Evolutionary conservation across 2,113 vertebrate species (phyloP).

Genomic region (Labeo rohita): DNA sequence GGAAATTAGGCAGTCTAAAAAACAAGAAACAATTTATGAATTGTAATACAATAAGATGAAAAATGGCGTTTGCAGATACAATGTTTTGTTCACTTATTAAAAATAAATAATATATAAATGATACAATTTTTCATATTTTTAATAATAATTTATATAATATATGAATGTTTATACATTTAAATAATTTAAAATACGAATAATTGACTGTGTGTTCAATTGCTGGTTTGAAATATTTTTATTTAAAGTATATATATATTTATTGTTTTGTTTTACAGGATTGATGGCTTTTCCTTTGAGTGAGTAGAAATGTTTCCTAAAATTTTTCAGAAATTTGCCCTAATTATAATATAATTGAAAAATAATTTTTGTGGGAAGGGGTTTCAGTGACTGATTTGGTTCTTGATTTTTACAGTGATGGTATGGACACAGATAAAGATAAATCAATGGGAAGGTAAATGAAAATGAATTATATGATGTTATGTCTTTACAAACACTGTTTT

Average conservation of each 20-base stretch:
- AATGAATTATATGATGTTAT: not conserved
- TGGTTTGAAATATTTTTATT: not conserved
- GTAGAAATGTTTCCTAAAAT: slow-evolving; percentile 65
- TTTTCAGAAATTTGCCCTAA: not conserved
- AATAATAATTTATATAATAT: too few relatives aligned
- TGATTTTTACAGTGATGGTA: slow-evolving; percentile 82
- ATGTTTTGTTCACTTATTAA: too few relatives aligned
- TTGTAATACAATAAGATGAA: not conserved
- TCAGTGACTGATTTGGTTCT: not conserved
- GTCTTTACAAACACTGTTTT: not conserved
- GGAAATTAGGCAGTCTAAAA: not conserved
- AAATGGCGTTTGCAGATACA: too few relatives aligned
- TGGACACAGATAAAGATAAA: slow-evolving; percentile 98
- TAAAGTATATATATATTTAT: slow-evolving; percentile 34
- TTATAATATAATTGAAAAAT: not conserved
- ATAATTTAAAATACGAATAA: not conserved
- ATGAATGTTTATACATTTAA: not conserved
- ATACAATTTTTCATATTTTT: too few relatives aligned
- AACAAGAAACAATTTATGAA: not conserved
- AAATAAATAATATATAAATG: too few relatives aligned
- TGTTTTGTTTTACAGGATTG: slow-evolving; percentile 85
- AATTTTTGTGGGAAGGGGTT: not conserved
- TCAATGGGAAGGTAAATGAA: slow-evolving; percentile 85
- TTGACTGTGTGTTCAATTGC: not conserved
- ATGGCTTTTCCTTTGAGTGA: slow-evolving; percentile 95